These are phyloP conservation scores for Otolemur crassicaudatus DNA, from an alignment of 2,797 vertebrate genomes.

Conservation along the genomic window DNA sequence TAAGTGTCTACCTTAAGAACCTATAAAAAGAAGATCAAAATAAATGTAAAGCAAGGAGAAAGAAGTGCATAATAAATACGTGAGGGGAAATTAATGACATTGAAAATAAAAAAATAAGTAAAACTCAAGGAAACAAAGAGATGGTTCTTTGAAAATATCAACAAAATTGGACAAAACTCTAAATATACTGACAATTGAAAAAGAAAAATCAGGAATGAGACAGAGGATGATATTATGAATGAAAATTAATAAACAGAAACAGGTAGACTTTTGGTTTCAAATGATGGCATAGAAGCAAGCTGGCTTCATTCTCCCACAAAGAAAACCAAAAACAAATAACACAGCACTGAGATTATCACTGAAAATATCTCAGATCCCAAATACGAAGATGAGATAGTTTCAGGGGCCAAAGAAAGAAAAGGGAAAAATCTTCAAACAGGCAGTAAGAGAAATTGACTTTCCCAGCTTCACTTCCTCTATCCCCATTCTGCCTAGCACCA, in stretches of 20 bases:
- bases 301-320: too few species aligned
- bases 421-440: too few species aligned
- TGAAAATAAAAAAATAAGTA: neutral
- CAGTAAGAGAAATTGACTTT: too few species aligned
- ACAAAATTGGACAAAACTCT: neutral
- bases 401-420: too few species aligned
- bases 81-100: neutral
- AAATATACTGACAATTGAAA: neutral
- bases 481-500: too few species aligned
- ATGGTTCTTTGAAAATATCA: neutral
- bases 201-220: neutral
- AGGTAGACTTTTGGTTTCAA: too few species aligned
- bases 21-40: neutral
- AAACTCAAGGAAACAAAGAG: neutral
- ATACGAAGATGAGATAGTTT: too few species aligned
- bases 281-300: too few species aligned
- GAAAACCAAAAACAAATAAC: too few species aligned
- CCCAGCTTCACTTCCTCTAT: too few species aligned
- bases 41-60: neutral
- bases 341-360: too few species aligned
- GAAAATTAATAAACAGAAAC: neutral
- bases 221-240: neutral
- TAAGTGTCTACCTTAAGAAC: neutral
- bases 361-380: too few species aligned
- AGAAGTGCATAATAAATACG: neutral